Conservation (phyloP, 1,140 invertebrate genomes). For the Plectrocnemia conspersa region DNA sequence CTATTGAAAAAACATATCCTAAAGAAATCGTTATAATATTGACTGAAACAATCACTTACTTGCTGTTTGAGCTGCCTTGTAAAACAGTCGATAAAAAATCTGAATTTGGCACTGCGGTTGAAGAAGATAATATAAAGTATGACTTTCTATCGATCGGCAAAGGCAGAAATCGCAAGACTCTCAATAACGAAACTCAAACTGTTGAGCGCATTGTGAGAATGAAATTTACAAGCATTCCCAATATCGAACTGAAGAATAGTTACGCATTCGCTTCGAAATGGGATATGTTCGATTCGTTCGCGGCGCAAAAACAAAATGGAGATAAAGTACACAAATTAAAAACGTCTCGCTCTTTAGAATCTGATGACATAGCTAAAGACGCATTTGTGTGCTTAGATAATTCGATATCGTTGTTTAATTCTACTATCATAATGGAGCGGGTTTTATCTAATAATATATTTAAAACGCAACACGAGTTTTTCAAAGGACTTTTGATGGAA, state of each 20-base stretch:
- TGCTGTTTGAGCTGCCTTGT: slow-evolving; percentile 61
- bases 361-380: neutral
- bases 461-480: slow-evolving; percentile 59
- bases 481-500: slow-evolving; percentile 50
- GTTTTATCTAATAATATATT: slow-evolving; percentile 64
- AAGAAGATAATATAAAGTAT: slow-evolving; percentile 61
- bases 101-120: slow-evolving; percentile 51
- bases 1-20: too few relatives aligned
- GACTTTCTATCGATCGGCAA: slow-evolving; percentile 58
- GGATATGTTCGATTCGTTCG: slow-evolving; percentile 67
- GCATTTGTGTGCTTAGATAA: neutral
- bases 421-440: slow-evolving; percentile 59
- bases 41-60: slow-evolving; percentile 60
- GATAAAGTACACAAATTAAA: neutral
- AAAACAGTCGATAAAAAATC: slow-evolving; percentile 56
- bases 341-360: neutral
- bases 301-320: neutral
- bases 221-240: slow-evolving; percentile 54
- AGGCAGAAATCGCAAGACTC: slow-evolving; percentile 58
- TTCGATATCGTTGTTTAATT: slow-evolving; percentile 51
- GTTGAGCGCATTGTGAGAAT: slow-evolving; percentile 54
- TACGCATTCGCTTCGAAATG: slow-evolving; percentile 64
- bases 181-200: slow-evolving; percentile 64
- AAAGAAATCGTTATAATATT: slow-evolving; percentile 57
- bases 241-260: slow-evolving; percentile 52